These are phyloP conservation scores for Hafferia zeledoni DNA, from an alignment of 2,797 vertebrate species.

Conservation along the genomic window DNA sequence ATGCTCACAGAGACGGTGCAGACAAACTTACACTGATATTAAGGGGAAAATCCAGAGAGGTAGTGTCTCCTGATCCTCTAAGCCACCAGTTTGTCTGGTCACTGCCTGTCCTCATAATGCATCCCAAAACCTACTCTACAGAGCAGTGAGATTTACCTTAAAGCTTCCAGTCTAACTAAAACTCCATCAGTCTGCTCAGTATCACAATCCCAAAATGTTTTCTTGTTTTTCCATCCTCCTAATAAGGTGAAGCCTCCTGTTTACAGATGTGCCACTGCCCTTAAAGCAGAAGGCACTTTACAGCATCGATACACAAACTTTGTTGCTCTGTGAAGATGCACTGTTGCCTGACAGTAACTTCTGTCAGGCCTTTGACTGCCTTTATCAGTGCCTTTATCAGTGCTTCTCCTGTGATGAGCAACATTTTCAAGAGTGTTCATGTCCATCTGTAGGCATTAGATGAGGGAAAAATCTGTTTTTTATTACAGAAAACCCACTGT, in stretches of 20 bases:
- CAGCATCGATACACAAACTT: neutral
- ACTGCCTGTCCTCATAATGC: neutral
- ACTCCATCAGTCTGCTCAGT: neutral
- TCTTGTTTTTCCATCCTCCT: neutral
- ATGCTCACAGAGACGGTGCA: fast-evolving
- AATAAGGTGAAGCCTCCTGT: neutral
- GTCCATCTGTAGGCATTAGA: neutral
- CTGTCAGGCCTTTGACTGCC: neutral
- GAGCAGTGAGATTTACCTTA: neutral
- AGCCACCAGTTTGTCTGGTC: neutral
- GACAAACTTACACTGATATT: neutral
- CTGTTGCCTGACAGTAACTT: neutral
- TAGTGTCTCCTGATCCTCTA: neutral
- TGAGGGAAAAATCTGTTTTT: neutral
- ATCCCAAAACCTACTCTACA: neutral
- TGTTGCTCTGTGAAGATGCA: neutral
- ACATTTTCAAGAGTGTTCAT: neutral
- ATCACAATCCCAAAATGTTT: neutral
- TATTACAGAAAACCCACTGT: neutral
- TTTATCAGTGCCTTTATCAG: neutral
- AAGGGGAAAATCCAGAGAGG: neutral
- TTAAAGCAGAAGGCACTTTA: neutral
- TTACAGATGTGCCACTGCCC: neutral
- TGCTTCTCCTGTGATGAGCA: neutral
- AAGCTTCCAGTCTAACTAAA: neutral